Evolutionary conservation across 1,140 invertebrate species (phyloP), one percentile per base, ranked within the genome.

Genomic region (Drosophila sturtevanti): DNA sequence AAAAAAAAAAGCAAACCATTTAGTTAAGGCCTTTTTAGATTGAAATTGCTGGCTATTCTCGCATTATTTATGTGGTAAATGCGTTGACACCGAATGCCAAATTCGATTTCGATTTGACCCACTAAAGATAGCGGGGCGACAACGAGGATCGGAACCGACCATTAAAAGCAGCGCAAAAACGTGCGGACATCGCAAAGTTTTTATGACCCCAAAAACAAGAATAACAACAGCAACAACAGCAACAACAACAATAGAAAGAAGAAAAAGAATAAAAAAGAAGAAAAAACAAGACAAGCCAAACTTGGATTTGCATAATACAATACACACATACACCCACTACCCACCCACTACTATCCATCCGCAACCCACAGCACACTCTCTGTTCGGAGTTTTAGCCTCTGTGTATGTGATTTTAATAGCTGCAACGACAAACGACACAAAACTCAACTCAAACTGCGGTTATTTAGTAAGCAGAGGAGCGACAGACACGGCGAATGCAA

Each of bases 221-320:
- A 44, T 24, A 24, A 24, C 24, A 24, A 24, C 24, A 4, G n/a
- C 54, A 68, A 64, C 61, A 31, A 69, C 63, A 67, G 58, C 41
- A 48, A 44, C 4, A 24, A 24, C 24, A 24, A 24, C 24, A 4
- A 31, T 4, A 31, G 27, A 31, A 3, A 31, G 27, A 31, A 31
- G 27, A 31, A 31, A 31, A 31, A 6, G 7, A 31, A 31, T 6
- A 31, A 24, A 4, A 4, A 24, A 4, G 14, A 44, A 9, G 41
- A 44, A 44, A 44, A 21, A 48, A 48, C 41, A 48, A 48, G 41
- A 21, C 41, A 74, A 87, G 72, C 81, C 76, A 67, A 79, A 79
- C 77, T 86, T 79, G 58, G 72, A 87, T 87, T 87, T 87, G 84
- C 82, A 87, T 89, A 87, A 79, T 89, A 89, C 68, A 76, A 76